A percentile compares a stretch with the other conserved stretches of the same genome.
phyloP scores from a whole-genome alignment of 2,888 invertebrate species.

The Theretra japonica region DNA sequence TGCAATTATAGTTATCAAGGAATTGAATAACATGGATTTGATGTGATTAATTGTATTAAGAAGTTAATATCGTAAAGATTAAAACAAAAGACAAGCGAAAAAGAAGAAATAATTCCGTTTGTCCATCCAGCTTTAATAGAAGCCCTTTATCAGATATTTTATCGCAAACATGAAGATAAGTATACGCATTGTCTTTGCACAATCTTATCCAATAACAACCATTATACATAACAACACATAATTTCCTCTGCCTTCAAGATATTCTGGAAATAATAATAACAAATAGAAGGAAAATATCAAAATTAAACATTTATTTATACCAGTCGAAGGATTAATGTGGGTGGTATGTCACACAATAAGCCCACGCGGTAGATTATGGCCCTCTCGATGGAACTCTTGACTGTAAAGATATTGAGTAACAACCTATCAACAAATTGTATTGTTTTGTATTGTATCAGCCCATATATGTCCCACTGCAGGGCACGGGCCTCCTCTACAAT shows the following conservation, averaged over 20 bases:
- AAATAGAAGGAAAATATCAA: neutral
- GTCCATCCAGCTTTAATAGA: conserved; percentile 8
- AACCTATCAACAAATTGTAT: no score
- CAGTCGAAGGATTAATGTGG: no score
- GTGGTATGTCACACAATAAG: no score
- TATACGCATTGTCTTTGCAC: conserved; percentile 18
- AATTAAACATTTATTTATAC: neutral
- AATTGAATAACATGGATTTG: neutral
- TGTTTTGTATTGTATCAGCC: no score
- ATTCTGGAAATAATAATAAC: neutral
- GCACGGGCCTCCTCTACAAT: no score
- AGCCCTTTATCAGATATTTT: conserved; percentile 11
- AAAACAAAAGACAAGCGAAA: neutral
- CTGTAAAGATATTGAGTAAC: no score
- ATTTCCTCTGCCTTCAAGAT: neutral
- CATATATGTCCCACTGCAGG: no score
- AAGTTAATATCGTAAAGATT: neutral
- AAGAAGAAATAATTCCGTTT: conserved; percentile 1
- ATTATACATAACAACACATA: neutral
- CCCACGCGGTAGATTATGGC: no score
- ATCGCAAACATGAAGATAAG: conserved; percentile 16
- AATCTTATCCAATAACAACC: conserved; percentile 16
- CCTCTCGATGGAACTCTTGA: no score
- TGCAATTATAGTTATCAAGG: neutral
- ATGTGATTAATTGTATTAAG: neutral